phyloP scores from a whole-genome alignment of 1,140 invertebrate genomes.

The Hylaeus anthracinus region DNA sequence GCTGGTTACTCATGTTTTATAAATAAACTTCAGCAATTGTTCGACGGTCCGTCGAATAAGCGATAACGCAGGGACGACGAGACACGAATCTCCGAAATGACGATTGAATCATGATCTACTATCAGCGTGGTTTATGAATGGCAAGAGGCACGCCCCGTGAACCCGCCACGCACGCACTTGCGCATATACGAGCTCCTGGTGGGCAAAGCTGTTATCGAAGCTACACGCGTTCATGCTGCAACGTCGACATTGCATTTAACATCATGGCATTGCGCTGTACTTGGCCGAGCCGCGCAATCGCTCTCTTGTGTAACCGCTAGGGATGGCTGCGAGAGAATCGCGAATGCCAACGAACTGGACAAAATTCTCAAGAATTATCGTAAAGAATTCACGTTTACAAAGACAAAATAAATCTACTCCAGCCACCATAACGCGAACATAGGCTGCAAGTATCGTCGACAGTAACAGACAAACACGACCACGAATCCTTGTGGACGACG shows the following conservation, averaged over 20 bases:
- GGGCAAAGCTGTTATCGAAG: slow-evolving; percentile 17
- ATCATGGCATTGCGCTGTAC: slow-evolving; percentile 20
- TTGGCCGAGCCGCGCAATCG: slow-evolving; percentile 28
- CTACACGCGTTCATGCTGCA: slow-evolving; percentile 5
- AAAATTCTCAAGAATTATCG: neutral
- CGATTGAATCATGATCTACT: neutral
- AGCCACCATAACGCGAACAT: neutral
- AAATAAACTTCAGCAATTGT: no score
- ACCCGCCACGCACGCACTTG: slow-evolving; percentile 17
- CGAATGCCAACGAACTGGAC: neutral
- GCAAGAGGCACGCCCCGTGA: slow-evolving; percentile 1
- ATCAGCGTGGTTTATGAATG: slow-evolving; percentile 14
- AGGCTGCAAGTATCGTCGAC: neutral
- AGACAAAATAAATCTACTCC: no score
- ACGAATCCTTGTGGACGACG: neutral
- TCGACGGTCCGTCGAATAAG: no score
- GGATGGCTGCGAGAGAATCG: neutral
- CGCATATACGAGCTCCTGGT: neutral
- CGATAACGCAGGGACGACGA: no score
- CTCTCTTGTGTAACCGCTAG: slow-evolving; percentile 8
- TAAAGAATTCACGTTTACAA: no score
- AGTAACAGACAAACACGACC: neutral
- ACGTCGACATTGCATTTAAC: slow-evolving; percentile 18
- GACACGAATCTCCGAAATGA: neutral
- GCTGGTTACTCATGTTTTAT: no score